phyloP scores from a whole-genome alignment of 2,888 invertebrate genomes.

The Aphidoletes aphidimyza region DNA sequence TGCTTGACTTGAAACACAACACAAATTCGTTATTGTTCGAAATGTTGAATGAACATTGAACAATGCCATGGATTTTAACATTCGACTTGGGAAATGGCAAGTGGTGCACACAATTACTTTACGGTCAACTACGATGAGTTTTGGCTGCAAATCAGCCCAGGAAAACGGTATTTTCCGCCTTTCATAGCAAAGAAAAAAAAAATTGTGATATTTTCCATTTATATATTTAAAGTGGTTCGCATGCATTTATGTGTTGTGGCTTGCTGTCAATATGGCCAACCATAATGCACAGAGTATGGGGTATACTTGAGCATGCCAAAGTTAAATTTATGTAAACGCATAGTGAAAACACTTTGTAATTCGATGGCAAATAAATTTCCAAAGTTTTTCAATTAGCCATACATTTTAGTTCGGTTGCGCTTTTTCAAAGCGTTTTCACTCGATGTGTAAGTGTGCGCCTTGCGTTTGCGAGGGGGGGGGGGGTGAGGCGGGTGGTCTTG shows the following conservation, averaged over 20 bases:
- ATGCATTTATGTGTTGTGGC: constrained; percentile 1
- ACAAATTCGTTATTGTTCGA: too few relatives aligned
- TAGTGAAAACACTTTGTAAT: constrained; percentile 44
- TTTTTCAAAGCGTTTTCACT: constrained; percentile 19
- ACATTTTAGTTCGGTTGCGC: constrained; percentile 25
- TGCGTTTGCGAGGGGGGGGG: too few relatives aligned
- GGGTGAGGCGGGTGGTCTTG: too few relatives aligned
- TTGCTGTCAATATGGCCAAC: background rate
- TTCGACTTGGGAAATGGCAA: background rate
- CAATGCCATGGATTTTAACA: background rate
- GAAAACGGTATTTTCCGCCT: too few relatives aligned
- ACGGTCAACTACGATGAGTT: too few relatives aligned
- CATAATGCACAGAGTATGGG: too few relatives aligned
- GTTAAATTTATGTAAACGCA: constrained; percentile 33
- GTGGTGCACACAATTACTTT: too few relatives aligned
- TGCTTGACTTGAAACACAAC: background rate
- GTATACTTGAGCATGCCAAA: background rate
- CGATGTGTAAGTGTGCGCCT: too few relatives aligned
- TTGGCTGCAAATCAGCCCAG: too few relatives aligned
- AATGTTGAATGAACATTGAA: background rate
- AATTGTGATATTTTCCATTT: background rate
- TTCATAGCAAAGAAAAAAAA: background rate
- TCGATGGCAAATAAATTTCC: constrained; percentile 41
- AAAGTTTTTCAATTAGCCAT: constrained; percentile 41
- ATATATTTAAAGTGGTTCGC: constrained; percentile 11